A percentile compares a stretch with the other conserved stretches of the same genome.
phyloP scores from a whole-genome alignment of 2,797 vertebrate species.

The Perdix hodgsoniae region DNA sequence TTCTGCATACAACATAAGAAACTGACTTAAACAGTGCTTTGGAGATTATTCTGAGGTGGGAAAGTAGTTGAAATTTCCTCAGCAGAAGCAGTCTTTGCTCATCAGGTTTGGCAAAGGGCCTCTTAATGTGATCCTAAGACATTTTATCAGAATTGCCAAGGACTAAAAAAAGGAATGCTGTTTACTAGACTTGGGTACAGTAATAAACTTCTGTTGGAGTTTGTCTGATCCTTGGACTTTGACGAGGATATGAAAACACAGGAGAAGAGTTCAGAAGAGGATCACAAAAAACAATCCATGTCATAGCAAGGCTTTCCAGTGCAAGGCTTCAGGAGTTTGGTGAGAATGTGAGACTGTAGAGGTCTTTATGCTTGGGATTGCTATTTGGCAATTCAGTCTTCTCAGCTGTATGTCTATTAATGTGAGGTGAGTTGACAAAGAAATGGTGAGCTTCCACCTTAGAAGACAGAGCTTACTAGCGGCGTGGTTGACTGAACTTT shows the following conservation, averaged over 20 bases:
- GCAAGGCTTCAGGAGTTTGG: not conserved
- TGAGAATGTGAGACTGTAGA: not conserved
- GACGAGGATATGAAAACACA: not conserved
- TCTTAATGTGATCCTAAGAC: not conserved
- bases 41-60: constrained; percentile 36
- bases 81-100: constrained; percentile 38
- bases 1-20: not conserved
- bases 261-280: not conserved
- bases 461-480: not conserved
- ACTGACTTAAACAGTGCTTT: not conserved
- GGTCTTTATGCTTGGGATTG: not conserved
- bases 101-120: constrained; percentile 30
- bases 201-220: constrained; percentile 5
- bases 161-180: constrained; percentile 26
- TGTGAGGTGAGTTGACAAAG: not conserved
- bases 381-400: not conserved
- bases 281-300: not conserved
- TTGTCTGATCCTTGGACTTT: not conserved
- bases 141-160: not conserved
- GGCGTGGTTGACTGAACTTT: not conserved
- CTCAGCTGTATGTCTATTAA: not conserved
- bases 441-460: not conserved
- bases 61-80: constrained; percentile 34
- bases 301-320: not conserved
- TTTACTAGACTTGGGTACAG: not conserved